These are phyloP conservation scores for Acholoe squamosa DNA, from an alignment of 2,888 invertebrate species.

Conservation along the genomic window DNA sequence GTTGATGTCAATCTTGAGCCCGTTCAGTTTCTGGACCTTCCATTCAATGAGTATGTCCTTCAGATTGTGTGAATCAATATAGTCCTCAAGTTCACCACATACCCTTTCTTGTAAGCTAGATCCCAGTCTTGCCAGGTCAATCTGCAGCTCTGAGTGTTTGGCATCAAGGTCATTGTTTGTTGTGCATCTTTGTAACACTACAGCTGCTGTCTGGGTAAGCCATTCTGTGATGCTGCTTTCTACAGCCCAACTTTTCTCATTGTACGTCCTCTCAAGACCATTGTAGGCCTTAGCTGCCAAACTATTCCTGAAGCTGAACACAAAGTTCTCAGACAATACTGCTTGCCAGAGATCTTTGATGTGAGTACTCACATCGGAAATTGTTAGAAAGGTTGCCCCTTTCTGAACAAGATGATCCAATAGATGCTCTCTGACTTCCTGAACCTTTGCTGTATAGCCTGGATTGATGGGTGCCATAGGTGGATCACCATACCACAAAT, in stretches of 20 bases:
- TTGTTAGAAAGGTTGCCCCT: not conserved
- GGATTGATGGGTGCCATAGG: constrained; percentile 65
- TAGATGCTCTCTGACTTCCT: constrained; percentile 44
- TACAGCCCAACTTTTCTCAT: not conserved
- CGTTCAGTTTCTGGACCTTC: constrained; percentile 24
- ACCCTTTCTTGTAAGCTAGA: not conserved
- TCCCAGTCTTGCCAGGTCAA: not conserved
- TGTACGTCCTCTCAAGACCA: not conserved
- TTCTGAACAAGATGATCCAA: constrained; percentile 23
- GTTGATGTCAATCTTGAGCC: not conserved
- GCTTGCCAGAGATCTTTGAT: constrained; percentile 61
- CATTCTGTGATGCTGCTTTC: constrained; percentile 39
- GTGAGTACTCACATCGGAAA: not conserved
- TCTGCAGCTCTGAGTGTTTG: not conserved
- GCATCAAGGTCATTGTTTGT: not conserved
- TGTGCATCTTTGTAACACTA: not conserved
- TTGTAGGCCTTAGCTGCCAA: constrained; percentile 61
- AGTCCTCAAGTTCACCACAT: not conserved
- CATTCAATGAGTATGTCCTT: constrained; percentile 49
- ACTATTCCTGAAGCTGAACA: constrained; percentile 64
- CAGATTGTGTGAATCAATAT: constrained; percentile 33
- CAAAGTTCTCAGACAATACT: constrained; percentile 63
- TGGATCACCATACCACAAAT: constrained; percentile 65
- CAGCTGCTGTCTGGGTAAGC: constrained; percentile 53
- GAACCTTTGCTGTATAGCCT: constrained; percentile 57